Conservation (phyloP, 2,888 invertebrate species). For the Polyommatus icarus region DNA sequence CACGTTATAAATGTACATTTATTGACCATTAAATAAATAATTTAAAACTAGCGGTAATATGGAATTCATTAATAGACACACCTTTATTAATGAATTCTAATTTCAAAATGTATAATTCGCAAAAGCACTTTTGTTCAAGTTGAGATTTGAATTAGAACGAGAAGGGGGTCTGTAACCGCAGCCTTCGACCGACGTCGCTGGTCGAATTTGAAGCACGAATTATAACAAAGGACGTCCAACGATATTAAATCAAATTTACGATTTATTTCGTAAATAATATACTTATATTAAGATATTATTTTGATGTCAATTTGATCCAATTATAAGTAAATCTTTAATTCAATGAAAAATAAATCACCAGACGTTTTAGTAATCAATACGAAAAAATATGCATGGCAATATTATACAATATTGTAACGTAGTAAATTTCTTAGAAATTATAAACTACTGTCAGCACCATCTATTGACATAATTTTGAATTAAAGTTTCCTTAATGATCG, state of each 20-base stretch:
- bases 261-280: neutral
- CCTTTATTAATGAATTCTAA: neutral
- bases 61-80: too few relatives aligned
- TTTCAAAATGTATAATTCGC: neutral
- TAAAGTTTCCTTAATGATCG: too few relatives aligned
- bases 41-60: too few relatives aligned
- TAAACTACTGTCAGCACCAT: too few relatives aligned
- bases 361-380: neutral
- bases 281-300: neutral
- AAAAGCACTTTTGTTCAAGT: constrained; percentile 11
- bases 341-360: neutral
- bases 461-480: too few relatives aligned
- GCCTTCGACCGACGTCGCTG: neutral
- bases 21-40: too few relatives aligned
- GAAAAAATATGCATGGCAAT: too few relatives aligned
- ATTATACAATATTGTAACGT: too few relatives aligned
- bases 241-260: neutral
- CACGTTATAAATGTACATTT: too few relatives aligned
- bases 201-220: constrained; percentile 12
- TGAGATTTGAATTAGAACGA: neutral
- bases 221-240: constrained; percentile 29
- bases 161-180: constrained; percentile 4
- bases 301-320: neutral
- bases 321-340: neutral
- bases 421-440: too few relatives aligned